phyloP scores from a whole-genome alignment of 2,888 invertebrate genomes.

The Drosophila merina region DNA sequence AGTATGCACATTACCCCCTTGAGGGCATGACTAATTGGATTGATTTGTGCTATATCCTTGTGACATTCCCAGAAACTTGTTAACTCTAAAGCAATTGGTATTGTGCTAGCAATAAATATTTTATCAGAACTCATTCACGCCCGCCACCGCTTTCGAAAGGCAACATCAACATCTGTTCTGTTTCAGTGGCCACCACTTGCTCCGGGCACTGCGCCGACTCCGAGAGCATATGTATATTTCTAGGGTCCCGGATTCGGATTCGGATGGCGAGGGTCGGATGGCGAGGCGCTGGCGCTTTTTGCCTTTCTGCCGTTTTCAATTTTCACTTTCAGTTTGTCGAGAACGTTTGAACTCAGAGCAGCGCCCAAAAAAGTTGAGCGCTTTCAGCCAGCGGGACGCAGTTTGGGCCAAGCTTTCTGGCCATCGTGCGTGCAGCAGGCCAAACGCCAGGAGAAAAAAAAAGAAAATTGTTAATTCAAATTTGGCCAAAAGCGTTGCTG shows the following conservation, averaged over 20 bases:
- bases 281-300: conserved; percentile 47
- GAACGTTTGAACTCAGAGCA: conserved; percentile 72
- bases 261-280: conserved; percentile 45
- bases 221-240: conserved; percentile 47
- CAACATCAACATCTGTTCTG: conserved; percentile 39
- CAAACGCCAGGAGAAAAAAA: conserved; percentile 21
- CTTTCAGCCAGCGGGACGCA: conserved; percentile 32
- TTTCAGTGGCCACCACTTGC: conserved; percentile 69
- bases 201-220: conserved; percentile 53
- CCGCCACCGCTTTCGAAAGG: conserved; percentile 24
- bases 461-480: conserved; percentile 14
- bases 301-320: conserved; percentile 48
- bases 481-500: conserved; percentile 4
- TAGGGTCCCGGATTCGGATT: conserved; percentile 62
- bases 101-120: conserved; percentile 14
- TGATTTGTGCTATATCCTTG: conserved; percentile 6
- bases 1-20: background rate
- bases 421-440: conserved; percentile 56
- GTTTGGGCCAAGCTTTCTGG: conserved; percentile 36
- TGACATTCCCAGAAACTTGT: conserved; percentile 2
- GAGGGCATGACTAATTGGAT: background rate
- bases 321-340: conserved; percentile 76
- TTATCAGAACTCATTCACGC: conserved; percentile 12
- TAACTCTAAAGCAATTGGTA: background rate
- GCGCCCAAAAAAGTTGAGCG: conserved; percentile 30